A percentile compares a stretch with the other conserved stretches of the same genome.
Conservation (phyloP, 2,797 vertebrate species). For the Buphagus erythrorhynchus region DNA sequence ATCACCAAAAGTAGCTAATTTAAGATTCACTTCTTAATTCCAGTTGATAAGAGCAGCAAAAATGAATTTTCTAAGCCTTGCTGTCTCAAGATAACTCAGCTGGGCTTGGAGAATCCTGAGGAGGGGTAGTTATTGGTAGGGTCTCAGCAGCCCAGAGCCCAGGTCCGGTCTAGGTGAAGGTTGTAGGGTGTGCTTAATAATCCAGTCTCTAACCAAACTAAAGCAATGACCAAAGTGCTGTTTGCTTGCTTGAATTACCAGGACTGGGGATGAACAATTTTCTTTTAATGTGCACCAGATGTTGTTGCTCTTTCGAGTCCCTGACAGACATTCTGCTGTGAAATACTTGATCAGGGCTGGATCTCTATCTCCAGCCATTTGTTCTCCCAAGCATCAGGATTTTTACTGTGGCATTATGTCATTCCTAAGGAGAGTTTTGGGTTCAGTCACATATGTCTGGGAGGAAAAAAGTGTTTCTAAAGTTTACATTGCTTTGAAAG, state of each 20-base stretch:
- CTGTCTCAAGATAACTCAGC: background rate
- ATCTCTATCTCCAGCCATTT: background rate
- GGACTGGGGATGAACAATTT: background rate
- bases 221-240: background rate
- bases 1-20: background rate
- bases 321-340: background rate
- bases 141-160: background rate
- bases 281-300: conserved; percentile 9
- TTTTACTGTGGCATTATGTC: background rate
- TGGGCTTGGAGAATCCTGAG: background rate
- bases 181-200: background rate
- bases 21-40: background rate
- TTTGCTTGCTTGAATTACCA: background rate
- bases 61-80: background rate
- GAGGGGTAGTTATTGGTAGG: background rate
- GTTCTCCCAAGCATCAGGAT: background rate
- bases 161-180: background rate
- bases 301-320: background rate
- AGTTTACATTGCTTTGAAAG: background rate
- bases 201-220: background rate
- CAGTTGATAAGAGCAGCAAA: background rate
- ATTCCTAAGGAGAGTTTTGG: background rate
- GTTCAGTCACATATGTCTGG: background rate
- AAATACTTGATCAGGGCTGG: background rate
- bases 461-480: background rate